Evolutionary conservation across 2,797 vertebrate species (phyloP), one percentile per base, ranked within the genome.

Genomic region (Phaenicophaeus curvirostris): DNA sequence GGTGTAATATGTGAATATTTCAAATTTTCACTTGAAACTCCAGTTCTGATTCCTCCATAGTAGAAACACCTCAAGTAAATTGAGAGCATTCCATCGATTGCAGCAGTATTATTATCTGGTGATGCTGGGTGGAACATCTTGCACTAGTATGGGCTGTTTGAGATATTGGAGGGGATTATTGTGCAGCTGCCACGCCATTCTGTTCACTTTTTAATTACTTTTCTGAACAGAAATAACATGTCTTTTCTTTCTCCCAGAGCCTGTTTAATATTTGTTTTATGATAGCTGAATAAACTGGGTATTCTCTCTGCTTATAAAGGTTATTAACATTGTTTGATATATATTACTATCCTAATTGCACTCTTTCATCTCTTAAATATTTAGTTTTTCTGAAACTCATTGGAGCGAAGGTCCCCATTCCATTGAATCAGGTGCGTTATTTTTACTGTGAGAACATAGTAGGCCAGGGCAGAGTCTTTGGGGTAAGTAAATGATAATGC

Each of bases 201-300:
- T 86, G 42, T 75, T 93, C 79, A 76, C 44, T 92, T 89, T 91
- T 93, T 95, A 95, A 95, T 96, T 94, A 93, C 85, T 94, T 93
- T 95, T 87, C 94, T 86, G 66, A 84, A 31, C 58, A 73, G 69
- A 94, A 95, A 90, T 88, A 86, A 62, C 63, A 81, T 89, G 59
- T 87, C 44, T 89, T 87, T 82, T 84, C 76, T 80, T 93, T 92
- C 87, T 96, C 78, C 91, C 91, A 86, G 77, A 79, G 66, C 86
- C 51, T 51, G 48, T 44, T 92, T 96, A 95, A 97, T 97, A 95
- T 97, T 96, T 95, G 85, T 94, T 94, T 94, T 96, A 90, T 73
- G 82, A 72, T 93, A 84, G 83, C 79, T 93, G 89, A 91, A 96
- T 94, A 95, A 94, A 90, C 89, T 61, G 74, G 37, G 66, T 93